These are phyloP conservation scores for Falco concolor DNA, from an alignment of 2,797 vertebrate genomes.

Conservation along the genomic window DNA sequence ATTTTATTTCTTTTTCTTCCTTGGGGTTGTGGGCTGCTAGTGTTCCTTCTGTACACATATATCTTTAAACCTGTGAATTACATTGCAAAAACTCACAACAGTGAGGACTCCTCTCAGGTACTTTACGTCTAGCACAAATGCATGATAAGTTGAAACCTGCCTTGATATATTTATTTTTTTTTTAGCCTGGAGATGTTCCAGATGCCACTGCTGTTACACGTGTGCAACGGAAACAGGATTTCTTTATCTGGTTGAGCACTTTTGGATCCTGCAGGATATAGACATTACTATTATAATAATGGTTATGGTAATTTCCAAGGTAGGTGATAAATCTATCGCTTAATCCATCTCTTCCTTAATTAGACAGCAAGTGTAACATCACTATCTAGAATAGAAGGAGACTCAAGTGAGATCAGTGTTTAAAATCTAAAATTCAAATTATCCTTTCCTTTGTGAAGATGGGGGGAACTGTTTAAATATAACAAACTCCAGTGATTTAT, in stretches of 20 bases:
- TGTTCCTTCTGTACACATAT: background rate
- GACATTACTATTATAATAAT: background rate
- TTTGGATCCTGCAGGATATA: background rate
- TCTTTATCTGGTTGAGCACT: background rate
- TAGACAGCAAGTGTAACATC: background rate
- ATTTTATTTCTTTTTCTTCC: background rate
- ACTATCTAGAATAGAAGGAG: background rate
- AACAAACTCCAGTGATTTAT: background rate
- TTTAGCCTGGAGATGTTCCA: background rate
- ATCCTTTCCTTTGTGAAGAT: background rate
- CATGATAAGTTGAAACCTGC: background rate
- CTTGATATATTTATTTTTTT: background rate
- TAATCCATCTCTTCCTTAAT: slow-evolving; percentile 42
- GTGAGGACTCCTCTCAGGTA: accelerated
- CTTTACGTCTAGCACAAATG: background rate
- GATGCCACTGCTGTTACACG: background rate
- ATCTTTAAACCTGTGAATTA: background rate
- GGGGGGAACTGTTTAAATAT: background rate
- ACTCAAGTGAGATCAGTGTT: background rate
- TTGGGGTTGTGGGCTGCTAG: background rate
- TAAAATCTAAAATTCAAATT: slow-evolving; percentile 40
- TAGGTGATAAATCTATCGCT: background rate
- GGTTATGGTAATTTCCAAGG: slow-evolving; percentile 1
- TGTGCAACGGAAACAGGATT: background rate
- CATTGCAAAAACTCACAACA: background rate